Evolutionary conservation across 2,888 invertebrate species (phyloP), one percentile per base, ranked within the genome.

Genomic region (Mesorhabditis spiculigera): DNA sequence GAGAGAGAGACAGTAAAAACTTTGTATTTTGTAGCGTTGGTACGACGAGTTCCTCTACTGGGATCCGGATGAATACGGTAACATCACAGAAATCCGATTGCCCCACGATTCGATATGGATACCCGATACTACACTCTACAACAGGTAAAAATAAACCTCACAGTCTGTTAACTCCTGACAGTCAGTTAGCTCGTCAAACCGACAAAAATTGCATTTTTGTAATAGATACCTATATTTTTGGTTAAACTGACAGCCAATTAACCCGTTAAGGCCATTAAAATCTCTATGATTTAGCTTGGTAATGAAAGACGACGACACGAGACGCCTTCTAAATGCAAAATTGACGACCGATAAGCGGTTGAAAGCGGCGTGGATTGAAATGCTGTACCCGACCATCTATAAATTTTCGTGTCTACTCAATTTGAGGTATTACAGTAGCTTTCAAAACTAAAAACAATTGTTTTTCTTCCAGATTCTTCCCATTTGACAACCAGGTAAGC

Each of bases 351-450:
- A 85, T 67, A 73, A 67, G 41, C 73, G 75, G 43, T 28, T 75
- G 44, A 68, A 74, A 41, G 80, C 77, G 5, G 68, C 80, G 3
- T 63, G 73, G 42, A 78, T 79, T 63, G 81, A 82, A 68, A 71
- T 85, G 16, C 78, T 85, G 64, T 85, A 85, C 67, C 85, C 85
- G 43, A 82, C 84, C 42, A 85, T 85, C 68, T 84, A 81, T 74
- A 85, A 85, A 68, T 85, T 85, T 73, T 82, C 82, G 16, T 85
- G 85, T 71, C 73, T 81, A 6, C 75, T 85, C 44, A 74, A 81
- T 65, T 72, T 80, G 4, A 69, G 13, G 45, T 10, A 70, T 13
- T 3, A 13, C 13, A 43, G 8, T 42, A 13, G 8, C 1, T 64
- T 64, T 64, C 10, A 8, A 13, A 64, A 13, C 64, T 42, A 43